A percentile compares a stretch with the other conserved stretches of the same genome.
phyloP scores from a whole-genome alignment of 1,140 invertebrate genomes.

The Orius insidiosus region DNA sequence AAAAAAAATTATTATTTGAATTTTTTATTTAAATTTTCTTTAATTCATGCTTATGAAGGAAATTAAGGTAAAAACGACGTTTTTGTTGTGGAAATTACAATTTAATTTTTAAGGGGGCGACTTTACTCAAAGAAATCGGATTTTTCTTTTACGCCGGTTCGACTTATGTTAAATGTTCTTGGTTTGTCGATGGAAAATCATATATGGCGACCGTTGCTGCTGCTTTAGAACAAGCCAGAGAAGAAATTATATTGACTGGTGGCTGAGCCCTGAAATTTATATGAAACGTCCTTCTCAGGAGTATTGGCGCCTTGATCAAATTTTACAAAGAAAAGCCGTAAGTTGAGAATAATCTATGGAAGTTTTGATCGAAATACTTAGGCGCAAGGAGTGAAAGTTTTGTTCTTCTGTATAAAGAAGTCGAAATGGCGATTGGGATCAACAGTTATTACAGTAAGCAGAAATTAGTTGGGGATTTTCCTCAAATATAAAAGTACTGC shows the following conservation, averaged over 20 bases:
- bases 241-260: conserved; percentile 95
- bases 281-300: conserved; percentile 73
- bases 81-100: conserved; percentile 9
- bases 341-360: too few relatives aligned
- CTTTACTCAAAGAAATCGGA: conserved; percentile 59
- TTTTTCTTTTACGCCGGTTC: conserved; percentile 65
- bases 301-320: conserved; percentile 71
- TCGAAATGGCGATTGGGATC: conserved; percentile 83
- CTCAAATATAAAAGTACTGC: conserved; percentile 45
- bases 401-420: conserved; percentile 91
- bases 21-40: not conserved
- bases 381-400: conserved; percentile 85
- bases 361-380: too few relatives aligned
- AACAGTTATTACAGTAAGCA: conserved; percentile 92
- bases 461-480: conserved; percentile 31
- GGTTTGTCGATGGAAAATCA: conserved; percentile 74
- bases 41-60: conserved; percentile 1
- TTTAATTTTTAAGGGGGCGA: conserved; percentile 32
- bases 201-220: conserved; percentile 84
- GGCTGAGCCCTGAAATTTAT: conserved; percentile 92
- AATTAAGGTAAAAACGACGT: conserved; percentile 7
- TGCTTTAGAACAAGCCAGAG: conserved; percentile 67
- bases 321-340: conserved; percentile 77
- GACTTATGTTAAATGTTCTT: conserved; percentile 35
- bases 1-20: conserved; percentile 5